phyloP scores from a whole-genome alignment of 1,140 invertebrate genomes.

The Meloidogyne chitwoodi region DNA sequence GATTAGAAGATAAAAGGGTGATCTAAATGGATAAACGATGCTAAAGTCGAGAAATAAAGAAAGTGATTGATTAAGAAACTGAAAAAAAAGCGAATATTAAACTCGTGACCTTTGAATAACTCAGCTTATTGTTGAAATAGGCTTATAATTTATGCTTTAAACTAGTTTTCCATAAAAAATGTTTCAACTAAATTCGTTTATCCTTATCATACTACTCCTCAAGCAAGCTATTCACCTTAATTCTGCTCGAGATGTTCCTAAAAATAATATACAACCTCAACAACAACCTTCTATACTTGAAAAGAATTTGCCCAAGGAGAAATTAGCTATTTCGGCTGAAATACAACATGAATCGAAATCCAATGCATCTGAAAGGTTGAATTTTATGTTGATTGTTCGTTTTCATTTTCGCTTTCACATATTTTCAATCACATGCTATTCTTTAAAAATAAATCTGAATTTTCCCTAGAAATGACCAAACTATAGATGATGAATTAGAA shows the following conservation, averaged over 20 bases:
- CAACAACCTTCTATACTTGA: not conserved
- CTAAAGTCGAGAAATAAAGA: not conserved
- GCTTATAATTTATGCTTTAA: not conserved
- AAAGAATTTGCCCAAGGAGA: not conserved
- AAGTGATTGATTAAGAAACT: not conserved
- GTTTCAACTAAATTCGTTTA: not conserved
- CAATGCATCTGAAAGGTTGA: not conserved
- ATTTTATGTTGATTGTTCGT: not conserved
- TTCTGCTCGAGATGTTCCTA: not conserved
- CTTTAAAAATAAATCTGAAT: not conserved
- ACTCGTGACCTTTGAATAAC: not conserved
- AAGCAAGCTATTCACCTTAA: not conserved
- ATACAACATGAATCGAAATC: not conserved
- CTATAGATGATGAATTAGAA: conserved; percentile 48
- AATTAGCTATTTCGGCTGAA: not conserved
- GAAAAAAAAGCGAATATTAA: not conserved
- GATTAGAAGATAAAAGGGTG: no score
- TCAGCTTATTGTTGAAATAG: not conserved
- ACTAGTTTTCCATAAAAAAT: not conserved
- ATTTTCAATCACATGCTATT: not conserved
- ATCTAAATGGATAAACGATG: not conserved
- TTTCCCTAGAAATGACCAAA: not conserved
- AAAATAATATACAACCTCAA: not conserved
- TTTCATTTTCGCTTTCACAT: no score
- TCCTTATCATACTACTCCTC: not conserved